Base-by-base conservation (phyloP, 2,797 vertebrate species). In the Parotocinclus haroldoi region DNA sequence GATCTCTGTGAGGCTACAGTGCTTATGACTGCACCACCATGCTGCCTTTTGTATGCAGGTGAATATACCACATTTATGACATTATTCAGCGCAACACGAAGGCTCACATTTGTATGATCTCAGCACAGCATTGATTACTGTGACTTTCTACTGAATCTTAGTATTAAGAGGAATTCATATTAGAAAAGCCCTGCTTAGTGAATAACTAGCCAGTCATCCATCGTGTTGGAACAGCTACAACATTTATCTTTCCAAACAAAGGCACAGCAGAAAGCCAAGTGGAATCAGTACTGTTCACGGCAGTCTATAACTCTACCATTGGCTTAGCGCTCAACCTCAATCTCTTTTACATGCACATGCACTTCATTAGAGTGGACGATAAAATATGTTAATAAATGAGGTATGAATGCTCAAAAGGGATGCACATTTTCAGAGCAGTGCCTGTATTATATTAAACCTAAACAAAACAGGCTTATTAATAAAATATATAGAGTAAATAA, bases 221-320 rank as follows among this genome's bases (percentile, higher is more conserved):
- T 56, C 27, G 45, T 57, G 46, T 58, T 53, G 48, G 56, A 68
- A 19, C 16, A 46, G 36, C 45, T 68, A 46, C 63, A 56, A 14
- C 68, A 54, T 62, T 40, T 10, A 65, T 64, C 56, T 68, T 40
- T 38, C 40, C 39, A 65, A 58, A 62, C 54, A 75, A 68, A 79
- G 79, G 70, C 76, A 39, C 38, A 82, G 82, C 81, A 72, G 61
- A 40, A 37, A 75, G 83, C 84, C 85, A 82, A 83, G 74, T 79
- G 81, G 82, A 85, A 85, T 85, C 63, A 51, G 76, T 78, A 74
- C 65, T 76, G 76, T 77, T 80, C 79, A 72, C 66, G 77, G 39
- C 59, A 58, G 76, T 84, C 73, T 66, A 78, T 75, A 78, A 78
- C 76, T 79, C 75, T 67, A 80, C 75, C 76, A 54, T 4, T 36